Conservation (phyloP, 2,113 vertebrate species). For the Platycercus adscitus region DNA sequence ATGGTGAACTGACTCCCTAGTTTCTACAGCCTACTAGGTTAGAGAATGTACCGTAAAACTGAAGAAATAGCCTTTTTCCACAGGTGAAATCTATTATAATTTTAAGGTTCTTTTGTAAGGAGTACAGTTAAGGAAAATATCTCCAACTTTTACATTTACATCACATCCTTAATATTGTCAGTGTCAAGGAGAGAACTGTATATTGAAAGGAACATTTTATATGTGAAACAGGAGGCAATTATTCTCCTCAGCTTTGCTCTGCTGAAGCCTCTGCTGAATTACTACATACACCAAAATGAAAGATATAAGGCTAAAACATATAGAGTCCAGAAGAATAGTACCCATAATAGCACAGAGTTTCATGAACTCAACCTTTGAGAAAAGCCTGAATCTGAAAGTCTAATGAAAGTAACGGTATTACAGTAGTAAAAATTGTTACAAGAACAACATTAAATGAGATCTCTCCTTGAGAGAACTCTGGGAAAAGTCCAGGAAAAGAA, state of each 20-base stretch:
- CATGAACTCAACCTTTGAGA: not conserved
- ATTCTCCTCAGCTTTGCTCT: not conserved
- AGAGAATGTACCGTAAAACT: not conserved
- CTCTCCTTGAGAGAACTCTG: not conserved
- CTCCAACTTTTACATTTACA: not conserved
- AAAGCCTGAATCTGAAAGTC: not conserved
- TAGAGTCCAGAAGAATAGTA: not conserved
- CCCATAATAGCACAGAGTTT: not conserved
- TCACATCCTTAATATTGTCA: not conserved
- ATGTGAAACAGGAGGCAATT: not conserved
- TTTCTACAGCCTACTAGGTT: not conserved
- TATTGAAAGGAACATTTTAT: not conserved
- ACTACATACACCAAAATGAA: not conserved
- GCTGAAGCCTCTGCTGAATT: not conserved
- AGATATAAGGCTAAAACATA: not conserved
- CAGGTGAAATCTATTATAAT: not conserved
- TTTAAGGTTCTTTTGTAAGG: not conserved
- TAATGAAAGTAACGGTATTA: not conserved
- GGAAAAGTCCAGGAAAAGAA: not conserved
- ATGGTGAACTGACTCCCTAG: not conserved
- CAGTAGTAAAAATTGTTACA: not conserved
- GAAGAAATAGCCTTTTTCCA: not conserved
- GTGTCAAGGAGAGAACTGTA: not conserved
- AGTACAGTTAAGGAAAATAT: not conserved
- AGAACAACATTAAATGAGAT: not conserved